Percentiles rank a stretch among this genome's conserved stretches.
phyloP scores from a whole-genome alignment of 2,797 vertebrate species.

The Hybognathus amarus region DNA sequence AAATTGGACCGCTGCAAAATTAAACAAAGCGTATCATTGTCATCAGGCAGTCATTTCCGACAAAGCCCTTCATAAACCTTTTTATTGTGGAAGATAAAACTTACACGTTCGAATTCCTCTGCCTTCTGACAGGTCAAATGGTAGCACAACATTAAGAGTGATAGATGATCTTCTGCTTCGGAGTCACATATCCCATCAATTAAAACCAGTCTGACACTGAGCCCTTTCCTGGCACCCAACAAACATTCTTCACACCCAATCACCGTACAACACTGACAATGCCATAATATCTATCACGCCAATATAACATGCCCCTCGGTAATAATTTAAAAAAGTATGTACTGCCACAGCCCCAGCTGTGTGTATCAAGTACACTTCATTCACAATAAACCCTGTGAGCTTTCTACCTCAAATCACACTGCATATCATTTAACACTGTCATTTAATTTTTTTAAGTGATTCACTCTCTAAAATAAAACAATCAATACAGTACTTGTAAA shows the following conservation, averaged over 20 bases:
- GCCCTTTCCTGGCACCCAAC: constrained; percentile 63
- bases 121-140: constrained; percentile 36
- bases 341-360: constrained; percentile 4
- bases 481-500: background rate
- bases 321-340: constrained; percentile 28
- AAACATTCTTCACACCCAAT: constrained; percentile 59
- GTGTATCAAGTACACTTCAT: constrained; percentile 21
- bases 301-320: constrained; percentile 47
- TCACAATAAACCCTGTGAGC: background rate
- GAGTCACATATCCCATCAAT: constrained; percentile 70
- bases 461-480: background rate
- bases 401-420: constrained; percentile 2
- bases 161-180: constrained; percentile 71
- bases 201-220: constrained; percentile 75
- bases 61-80: constrained; percentile 45
- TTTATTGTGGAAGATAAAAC: constrained; percentile 45
- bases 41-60: constrained; percentile 23
- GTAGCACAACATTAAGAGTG: constrained; percentile 55
- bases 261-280: constrained; percentile 65
- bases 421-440: background rate
- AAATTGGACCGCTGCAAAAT: constrained; percentile 13
- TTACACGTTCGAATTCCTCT: constrained; percentile 41
- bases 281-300: constrained; percentile 51
- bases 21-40: constrained; percentile 39
- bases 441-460: background rate